A percentile compares a stretch with the other conserved stretches of the same genome.
phyloP scores from a whole-genome alignment of 2,113 vertebrate genomes.

The Ramphastos sulfuratus region DNA sequence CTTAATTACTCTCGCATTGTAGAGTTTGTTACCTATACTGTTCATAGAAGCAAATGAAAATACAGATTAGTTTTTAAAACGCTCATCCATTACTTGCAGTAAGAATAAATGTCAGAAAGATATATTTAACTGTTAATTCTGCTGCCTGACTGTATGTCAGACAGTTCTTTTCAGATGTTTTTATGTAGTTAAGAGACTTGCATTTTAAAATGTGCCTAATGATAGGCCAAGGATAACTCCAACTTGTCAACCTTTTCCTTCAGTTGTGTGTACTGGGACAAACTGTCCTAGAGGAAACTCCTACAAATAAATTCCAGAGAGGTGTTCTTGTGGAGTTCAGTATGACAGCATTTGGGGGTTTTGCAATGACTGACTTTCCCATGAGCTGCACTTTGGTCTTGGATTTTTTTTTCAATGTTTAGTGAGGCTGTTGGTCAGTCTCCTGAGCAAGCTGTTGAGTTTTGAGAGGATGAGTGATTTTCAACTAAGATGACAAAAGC shows the following conservation, averaged over 20 bases:
- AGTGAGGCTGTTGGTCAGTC: not conserved
- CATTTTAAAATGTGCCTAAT: not conserved
- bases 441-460: not conserved
- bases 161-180: not conserved
- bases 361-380: not conserved
- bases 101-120: not conserved
- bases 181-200: not conserved
- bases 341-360: not conserved
- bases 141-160: not conserved
- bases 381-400: not conserved
- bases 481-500: not conserved
- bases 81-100: not conserved
- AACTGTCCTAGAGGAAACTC: not conserved
- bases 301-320: not conserved
- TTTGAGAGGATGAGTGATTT: not conserved
- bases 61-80: not conserved
- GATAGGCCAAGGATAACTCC: not conserved
- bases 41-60: not conserved
- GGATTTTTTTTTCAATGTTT: not conserved
- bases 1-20: not conserved
- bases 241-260: not conserved
- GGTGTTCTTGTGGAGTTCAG: not conserved
- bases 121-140: not conserved
- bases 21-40: not conserved
- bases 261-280: not conserved